Conservation (phyloP, 2,113 vertebrate species). For the Anseranas semipalmata region DNA sequence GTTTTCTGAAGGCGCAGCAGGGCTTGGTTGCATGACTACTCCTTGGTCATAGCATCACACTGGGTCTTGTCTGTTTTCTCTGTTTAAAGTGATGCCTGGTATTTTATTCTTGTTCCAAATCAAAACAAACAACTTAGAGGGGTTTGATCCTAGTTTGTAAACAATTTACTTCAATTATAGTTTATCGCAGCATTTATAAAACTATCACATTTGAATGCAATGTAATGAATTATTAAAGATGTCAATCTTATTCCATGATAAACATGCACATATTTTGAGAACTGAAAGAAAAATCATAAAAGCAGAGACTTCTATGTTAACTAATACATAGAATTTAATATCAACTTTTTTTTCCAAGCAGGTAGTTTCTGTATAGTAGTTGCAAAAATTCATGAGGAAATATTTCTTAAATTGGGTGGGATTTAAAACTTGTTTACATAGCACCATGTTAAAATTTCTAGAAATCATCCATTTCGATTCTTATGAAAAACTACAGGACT, state of each 20-base stretch:
- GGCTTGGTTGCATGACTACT: not conserved
- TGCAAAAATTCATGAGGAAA: not conserved
- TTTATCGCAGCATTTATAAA: not conserved
- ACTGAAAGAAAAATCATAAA: not conserved
- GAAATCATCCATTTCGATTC: not conserved
- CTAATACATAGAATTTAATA: not conserved
- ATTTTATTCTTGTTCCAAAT: not conserved
- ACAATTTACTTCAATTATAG: not conserved
- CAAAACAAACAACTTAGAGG: not conserved
- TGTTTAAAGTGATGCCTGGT: not conserved
- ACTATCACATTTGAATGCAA: not conserved
- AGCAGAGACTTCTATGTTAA: not conserved
- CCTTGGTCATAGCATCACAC: not conserved
- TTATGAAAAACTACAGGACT: not conserved
- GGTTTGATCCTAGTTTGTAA: not conserved
- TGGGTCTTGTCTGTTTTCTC: slow-evolving; percentile 13
- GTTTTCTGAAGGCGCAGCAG: not conserved
- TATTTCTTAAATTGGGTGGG: not conserved
- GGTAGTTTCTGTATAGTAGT: not conserved
- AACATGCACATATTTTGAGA: not conserved
- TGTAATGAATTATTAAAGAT: not conserved
- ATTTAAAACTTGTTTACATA: not conserved
- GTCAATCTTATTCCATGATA: not conserved
- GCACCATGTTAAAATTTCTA: not conserved
- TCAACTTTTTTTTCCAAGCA: not conserved